Evolutionary conservation across 37 sponge, comb jelly and placozoan genomes (phyloP), one percentile per base, ranked within the genome.

Genomic region (Agelas oroides): DNA sequence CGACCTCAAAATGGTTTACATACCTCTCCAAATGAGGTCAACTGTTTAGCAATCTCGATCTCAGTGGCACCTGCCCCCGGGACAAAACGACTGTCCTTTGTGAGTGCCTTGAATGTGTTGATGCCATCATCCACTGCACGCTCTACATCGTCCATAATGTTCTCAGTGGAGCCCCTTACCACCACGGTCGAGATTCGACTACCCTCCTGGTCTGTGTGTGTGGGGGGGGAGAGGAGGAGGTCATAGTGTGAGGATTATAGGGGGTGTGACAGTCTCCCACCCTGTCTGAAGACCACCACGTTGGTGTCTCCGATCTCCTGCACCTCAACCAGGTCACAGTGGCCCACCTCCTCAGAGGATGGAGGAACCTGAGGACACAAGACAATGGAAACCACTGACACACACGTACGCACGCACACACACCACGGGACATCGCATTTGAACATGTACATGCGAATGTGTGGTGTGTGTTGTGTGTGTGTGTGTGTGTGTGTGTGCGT

Each of bases 11-110:
- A 3, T 12, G 8, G 46, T 12, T 12, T 0, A 38, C 82, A 28
- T 31, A 91, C 95, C 87, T 94, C 95, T 57, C 92, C 92, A 85
- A 86, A 96, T 5, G 89, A 69, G 28, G 92, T 83, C 24, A 98
- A 85, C 55, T 96, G 91, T 54, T 91, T 94, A 27, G 99, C 99
- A 20, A 98, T 89, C 63, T 98, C 99, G 24, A 98, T 91, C 73
- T 98, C 99, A 0, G 93, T 89, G 54, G 99, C 99, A 5, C 95
- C 97, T 27, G 92, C 99, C 31, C 99, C 99, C 6, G 99, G 95
- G 0, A 98, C 89, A 71, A 96, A 79, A 16, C 97, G 71, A 17
- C 72, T 80, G 38, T 98, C 99, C 82, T 70, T 89, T 5, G 97
- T 93, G 68, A 98, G 77, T 15, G 91, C 77, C 84, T 95, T 98